phyloP scores from a whole-genome alignment of 2,888 invertebrate species.

The Catocala fraxini region DNA sequence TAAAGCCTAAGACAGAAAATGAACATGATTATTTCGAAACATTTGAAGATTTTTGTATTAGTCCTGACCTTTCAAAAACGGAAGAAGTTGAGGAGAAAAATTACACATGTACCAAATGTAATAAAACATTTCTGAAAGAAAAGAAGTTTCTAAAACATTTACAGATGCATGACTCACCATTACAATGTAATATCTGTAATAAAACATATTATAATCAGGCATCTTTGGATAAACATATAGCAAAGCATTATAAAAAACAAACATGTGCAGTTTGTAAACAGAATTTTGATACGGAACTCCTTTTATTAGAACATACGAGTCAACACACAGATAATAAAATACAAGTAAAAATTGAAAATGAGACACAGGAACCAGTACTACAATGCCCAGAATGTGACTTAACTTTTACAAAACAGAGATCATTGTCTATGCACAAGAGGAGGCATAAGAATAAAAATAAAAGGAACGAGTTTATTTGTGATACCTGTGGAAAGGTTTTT shows the following conservation, averaged over 20 bases:
- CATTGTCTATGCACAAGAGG: conserved; percentile 76
- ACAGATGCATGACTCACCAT: conserved; percentile 66
- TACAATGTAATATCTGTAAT: conserved; percentile 65
- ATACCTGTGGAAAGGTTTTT: conserved; percentile 81
- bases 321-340: conserved; percentile 41
- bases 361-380: conserved; percentile 49
- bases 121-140: conserved; percentile 77
- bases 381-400: conserved; percentile 86
- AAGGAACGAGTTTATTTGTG: conserved; percentile 73
- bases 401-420: conserved; percentile 82
- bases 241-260: conserved; percentile 57
- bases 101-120: conserved; percentile 76
- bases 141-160: conserved; percentile 82
- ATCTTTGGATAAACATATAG: conserved; percentile 69
- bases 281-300: conserved; percentile 45
- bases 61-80: conserved; percentile 40
- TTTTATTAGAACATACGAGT: conserved; percentile 52
- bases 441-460: conserved; percentile 66
- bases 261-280: conserved; percentile 53
- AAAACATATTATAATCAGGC: conserved; percentile 64
- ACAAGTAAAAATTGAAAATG: conserved; percentile 54
- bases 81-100: conserved; percentile 46
- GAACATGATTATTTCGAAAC: conserved; percentile 39
- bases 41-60: conserved; percentile 53
- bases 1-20: conserved; percentile 60